phyloP scores from a whole-genome alignment of 2,113 vertebrate genomes.

The Dendropsophus ebraccatus region DNA sequence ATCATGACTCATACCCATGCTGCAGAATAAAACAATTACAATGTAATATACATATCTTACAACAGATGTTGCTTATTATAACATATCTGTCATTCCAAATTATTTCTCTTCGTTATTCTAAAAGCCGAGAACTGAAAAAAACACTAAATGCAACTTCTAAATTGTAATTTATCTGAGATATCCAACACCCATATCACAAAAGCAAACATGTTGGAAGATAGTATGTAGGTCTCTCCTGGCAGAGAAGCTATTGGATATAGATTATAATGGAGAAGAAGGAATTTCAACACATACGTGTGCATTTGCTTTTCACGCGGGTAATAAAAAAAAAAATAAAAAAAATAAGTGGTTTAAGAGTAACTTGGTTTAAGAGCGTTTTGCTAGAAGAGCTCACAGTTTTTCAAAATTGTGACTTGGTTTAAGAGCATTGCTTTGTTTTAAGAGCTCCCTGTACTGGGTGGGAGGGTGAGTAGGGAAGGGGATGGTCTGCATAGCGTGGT shows the following conservation, averaged over 20 bases:
- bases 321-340: too few relatives aligned
- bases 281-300: too few relatives aligned
- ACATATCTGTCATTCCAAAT: neutral
- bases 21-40: slow-evolving; percentile 62
- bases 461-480: too few relatives aligned
- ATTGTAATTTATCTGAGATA: too few relatives aligned
- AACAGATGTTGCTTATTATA: neutral
- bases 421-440: too few relatives aligned
- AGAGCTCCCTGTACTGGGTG: too few relatives aligned
- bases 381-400: too few relatives aligned
- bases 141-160: neutral
- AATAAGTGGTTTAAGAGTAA: neutral
- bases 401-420: too few relatives aligned
- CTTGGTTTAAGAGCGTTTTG: too few relatives aligned
- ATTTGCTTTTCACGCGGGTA: neutral
- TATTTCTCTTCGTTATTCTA: neutral
- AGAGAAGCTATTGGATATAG: neutral
- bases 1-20: slow-evolving; percentile 97
- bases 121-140: neutral
- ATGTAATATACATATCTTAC: neutral
- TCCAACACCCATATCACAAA: neutral
- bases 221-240: neutral
- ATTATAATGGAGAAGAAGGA: too few relatives aligned
- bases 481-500: too few relatives aligned
- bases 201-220: neutral